Conservation (phyloP, 2,888 invertebrate species). For the Tuta absoluta region DNA sequence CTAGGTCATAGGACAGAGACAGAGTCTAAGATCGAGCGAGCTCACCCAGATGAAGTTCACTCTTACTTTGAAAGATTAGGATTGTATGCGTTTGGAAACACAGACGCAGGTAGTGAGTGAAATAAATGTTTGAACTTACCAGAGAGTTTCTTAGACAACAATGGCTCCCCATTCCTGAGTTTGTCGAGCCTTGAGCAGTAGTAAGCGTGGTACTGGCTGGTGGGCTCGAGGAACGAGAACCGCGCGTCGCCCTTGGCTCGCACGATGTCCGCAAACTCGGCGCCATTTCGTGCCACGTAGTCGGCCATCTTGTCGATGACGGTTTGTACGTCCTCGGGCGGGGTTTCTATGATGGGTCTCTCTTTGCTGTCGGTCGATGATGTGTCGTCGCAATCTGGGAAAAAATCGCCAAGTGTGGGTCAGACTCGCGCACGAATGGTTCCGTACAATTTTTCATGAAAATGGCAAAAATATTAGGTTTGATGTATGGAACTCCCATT, state of each 20-base stretch:
- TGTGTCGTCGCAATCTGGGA: slow-evolving; percentile 61
- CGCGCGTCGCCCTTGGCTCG: slow-evolving; percentile 91
- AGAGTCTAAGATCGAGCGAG: too few species aligned
- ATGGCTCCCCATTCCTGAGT: slow-evolving; percentile 51
- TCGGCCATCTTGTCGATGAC: slow-evolving; percentile 98
- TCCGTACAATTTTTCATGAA: too few species aligned
- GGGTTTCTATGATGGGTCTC: slow-evolving; percentile 77
- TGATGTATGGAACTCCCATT: too few species aligned
- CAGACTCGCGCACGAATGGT: too few species aligned
- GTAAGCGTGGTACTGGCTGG: slow-evolving; percentile 89
- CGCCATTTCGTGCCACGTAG: slow-evolving; percentile 97
- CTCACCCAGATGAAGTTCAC: too few species aligned
- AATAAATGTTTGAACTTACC: slow-evolving; percentile 40
- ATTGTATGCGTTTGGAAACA: background rate
- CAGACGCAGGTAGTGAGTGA: background rate
- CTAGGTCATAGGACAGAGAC: too few species aligned
- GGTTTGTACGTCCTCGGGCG: slow-evolving; percentile 90
- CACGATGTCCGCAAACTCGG: slow-evolving; percentile 94
- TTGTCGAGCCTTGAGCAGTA: slow-evolving; percentile 82
- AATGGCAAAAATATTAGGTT: background rate
- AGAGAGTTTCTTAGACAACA: slow-evolving; percentile 34
- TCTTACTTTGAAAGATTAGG: too few species aligned
- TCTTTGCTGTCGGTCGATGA: slow-evolving; percentile 60
- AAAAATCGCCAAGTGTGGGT: background rate
- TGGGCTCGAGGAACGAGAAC: slow-evolving; percentile 91